Evolutionary conservation across 2,888 invertebrate genomes (phyloP), one percentile per base, ranked within the genome.

Genomic region (Pollenia amentaria): DNA sequence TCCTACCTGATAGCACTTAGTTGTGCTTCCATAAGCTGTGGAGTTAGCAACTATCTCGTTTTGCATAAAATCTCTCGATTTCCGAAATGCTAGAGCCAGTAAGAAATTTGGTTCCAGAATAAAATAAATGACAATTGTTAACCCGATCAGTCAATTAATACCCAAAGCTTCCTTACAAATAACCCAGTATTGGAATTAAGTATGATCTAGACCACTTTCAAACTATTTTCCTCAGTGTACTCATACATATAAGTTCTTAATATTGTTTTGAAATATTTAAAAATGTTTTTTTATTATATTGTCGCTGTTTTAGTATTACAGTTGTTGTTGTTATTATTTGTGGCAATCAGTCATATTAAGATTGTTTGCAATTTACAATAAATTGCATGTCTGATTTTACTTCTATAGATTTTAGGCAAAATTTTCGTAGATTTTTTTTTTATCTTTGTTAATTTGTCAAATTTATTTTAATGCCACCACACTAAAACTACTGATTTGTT

Each of bases 331-430:
- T 44, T 53, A 81, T 67, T 75, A 81, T 84, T 77, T 73, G 18
- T 10, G 76, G 77, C 79, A 87, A 87, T 87, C 87, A 85, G 85
- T 85, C 85, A 87, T 83, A 85, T 79, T 80, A 77, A 85, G 67
- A 67, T 73, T 73, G 55, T 70, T 48, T 62, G 62, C 62, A 70
- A 75, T 80, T 83, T 79, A 57, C 73, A 21, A 73, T 55, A 73
- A 73, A 82, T 78, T 82, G 77, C 75, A 85, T 81, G 85, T 83
- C 77, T 73, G 65, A 83, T 76, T 76, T 38, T 57, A n/a, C 60
- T 67, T 38, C 21, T 38, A 29, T 44, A n/a, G 16, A 62, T 18
- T 69, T 64, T 75, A 48, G 79, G 57, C 65, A 72, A 67, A 40
- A 46, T 53, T 84, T 65, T 70, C 53, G 42, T 29, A 29, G 29